Conservation (phyloP, 2,888 invertebrate species). For the Cataglyphis cursor region DNA sequence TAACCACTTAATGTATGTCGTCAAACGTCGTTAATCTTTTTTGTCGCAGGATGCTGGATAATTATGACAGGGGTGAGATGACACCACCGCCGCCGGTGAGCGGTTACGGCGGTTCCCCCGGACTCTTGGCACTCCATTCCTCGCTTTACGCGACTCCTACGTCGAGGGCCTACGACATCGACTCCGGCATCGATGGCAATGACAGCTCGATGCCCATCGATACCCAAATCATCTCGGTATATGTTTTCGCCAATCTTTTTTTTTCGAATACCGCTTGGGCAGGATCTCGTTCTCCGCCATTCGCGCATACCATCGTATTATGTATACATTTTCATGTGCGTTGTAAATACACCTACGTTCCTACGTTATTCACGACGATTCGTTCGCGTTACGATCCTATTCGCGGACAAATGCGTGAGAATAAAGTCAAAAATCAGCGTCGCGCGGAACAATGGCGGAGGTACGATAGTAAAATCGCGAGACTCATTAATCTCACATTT, state of each 20-base stretch:
- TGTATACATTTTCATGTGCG: background rate
- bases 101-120: constrained; percentile 84
- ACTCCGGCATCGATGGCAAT: constrained; percentile 84
- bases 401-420: background rate
- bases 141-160: constrained; percentile 85
- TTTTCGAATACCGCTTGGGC: too few relatives aligned
- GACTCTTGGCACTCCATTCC: constrained; percentile 85
- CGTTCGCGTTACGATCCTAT: background rate
- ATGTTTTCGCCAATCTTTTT: constrained; percentile 41
- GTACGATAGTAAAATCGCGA: constrained; percentile 5
- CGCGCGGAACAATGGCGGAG: constrained; percentile 18
- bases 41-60: constrained; percentile 86
- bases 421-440: background rate
- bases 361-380: background rate
- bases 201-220: constrained; percentile 85
- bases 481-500: constrained; percentile 38
- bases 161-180: constrained; percentile 84
- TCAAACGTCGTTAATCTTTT: background rate
- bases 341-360: constrained; percentile 48
- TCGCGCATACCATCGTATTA: background rate
- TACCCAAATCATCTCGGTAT: constrained; percentile 86
- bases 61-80: constrained; percentile 86
- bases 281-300: background rate
- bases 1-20: background rate
- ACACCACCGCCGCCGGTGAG: constrained; percentile 85